These are phyloP conservation scores for Liparis tanakae DNA, from an alignment of 2,797 vertebrate genomes.

Conservation along the genomic window DNA sequence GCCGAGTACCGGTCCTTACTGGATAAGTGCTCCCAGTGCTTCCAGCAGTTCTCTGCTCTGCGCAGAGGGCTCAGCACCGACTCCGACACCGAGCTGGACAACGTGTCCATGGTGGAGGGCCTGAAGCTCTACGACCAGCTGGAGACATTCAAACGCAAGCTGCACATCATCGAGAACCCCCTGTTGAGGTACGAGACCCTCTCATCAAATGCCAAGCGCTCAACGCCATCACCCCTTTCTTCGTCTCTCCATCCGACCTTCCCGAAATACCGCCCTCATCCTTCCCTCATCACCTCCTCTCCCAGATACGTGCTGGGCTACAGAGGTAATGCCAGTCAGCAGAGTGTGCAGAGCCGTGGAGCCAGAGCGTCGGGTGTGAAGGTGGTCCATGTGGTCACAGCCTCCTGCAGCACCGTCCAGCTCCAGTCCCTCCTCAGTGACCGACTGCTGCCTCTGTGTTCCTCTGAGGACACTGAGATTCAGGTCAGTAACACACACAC, in stretches of 20 bases:
- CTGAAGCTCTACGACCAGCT: constrained; percentile 90
- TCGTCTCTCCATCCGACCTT: neutral
- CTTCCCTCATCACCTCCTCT: neutral
- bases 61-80: constrained; percentile 85
- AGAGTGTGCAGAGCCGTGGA: constrained; percentile 85
- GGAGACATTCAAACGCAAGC: constrained; percentile 90
- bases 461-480: constrained; percentile 84
- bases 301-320: constrained; percentile 92
- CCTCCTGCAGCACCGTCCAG: constrained; percentile 79
- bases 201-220: no score
- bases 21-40: constrained; percentile 85
- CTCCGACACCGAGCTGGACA: constrained; percentile 90
- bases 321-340: constrained; percentile 87
- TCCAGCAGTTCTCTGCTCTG: constrained; percentile 86
- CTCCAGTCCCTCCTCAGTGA: constrained; percentile 87
- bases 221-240: neutral
- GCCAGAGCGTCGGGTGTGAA: constrained; percentile 75
- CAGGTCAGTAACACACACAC: constrained; percentile 81
- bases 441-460: constrained; percentile 82
- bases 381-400: constrained; percentile 89
- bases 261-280: neutral
- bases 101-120: constrained; percentile 93
- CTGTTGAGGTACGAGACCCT: constrained; percentile 85
- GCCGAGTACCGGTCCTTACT: constrained; percentile 86
- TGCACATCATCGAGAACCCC: constrained; percentile 94